Base-by-base conservation (phyloP, 2,888 invertebrate genomes). In the Monochamus alternatus region DNA sequence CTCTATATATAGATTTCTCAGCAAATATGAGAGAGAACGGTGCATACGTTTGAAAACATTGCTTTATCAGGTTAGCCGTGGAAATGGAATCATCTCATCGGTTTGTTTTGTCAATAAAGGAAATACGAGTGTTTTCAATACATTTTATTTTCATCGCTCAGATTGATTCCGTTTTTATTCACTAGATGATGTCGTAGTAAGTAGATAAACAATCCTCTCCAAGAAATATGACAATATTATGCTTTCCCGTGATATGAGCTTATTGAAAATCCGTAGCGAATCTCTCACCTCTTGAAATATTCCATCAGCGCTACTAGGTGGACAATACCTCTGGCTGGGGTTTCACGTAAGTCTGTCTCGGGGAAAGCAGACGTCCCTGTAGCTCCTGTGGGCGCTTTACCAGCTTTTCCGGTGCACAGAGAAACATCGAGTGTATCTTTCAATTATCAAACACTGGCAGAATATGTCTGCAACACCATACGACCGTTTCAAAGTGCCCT, bases 171-270 rank as follows among this genome's bases (percentile, higher is more conserved):
- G 47, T 3, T 12, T 47, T 47, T 12, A 47, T 47, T 12, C 47
- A 1, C 47, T 47, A 47, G 47, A 47, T 47, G 12, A 47, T 47
- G 12, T 32, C 62, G 62, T 47, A 10, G 47, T 47, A 12, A 47
- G 10, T 47, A 12, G 47, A 47, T 47, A 55, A 55, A 55, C 55
- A 55, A 55, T 55, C 55, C 55, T 22, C 55, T 22, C 14, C 55
- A 22, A 22, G 55, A 55, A 55, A 55, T 55, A 55, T 55, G 55
- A 55, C 55, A 55, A 55, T 55, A 55, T 55, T 55, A 55, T 55
- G 22, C 55, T 55, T 55, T 55, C 55, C 55, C 14, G 55, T 22
- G 10, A 55, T 22, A 22, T 55, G 22, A 14, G 14, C 55, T 55
- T n/a, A 55, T 14, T 7, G 22, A 55, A 55, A 55, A 55, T 55